Base-by-base conservation (phyloP, 2,113 vertebrate species). In the Martes martes region DNA sequence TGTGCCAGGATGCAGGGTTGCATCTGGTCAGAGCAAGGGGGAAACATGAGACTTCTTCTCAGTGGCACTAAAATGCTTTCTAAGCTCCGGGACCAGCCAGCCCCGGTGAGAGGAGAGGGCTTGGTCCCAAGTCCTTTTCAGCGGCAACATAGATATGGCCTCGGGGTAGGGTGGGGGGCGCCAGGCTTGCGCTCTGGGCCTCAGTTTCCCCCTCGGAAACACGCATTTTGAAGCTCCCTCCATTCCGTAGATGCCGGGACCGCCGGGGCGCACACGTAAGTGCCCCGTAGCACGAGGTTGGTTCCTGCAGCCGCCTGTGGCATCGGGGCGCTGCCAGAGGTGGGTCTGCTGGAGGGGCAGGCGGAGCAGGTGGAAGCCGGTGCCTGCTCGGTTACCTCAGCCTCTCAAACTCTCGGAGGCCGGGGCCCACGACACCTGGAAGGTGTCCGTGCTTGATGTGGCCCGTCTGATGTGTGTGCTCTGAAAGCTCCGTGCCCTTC, bases 271-370 rank as follows among this genome's bases (percentile, higher is more conserved):
- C 45, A 9, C 59, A 6, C 7, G 50, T 7, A n/a, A 42, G 74
- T 2, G 13, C 7, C 16, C 19, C 1, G 2, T 45, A 14, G 39
- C 24, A 11, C 0, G 3, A 23, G 8, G 1, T 11, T 0, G 0
- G 79, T 11, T 16, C 1, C 39, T 4, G 19, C 2, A 26, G 26
- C 21, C 7, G 42, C 42, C 6, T 9, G 0, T 0, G 5, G 52
- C 31, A 16, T 2, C 7, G 1, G 42, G 61, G 10, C 1, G 6
- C n/a, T 0, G 16, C 31, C 1, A 24, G 67, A 10, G 3, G 19
- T 9, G 65, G 14, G 76, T 11, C 24, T 9, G 0, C 16, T 15
- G 15, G 1, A 0, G 39, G 7, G 52, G 52, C 52, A 6, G 47
- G 45, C 21, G 0, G 3, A 19, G 90, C 92, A 86, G 97, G 92